Conservation (phyloP, 2,888 invertebrate species). For the Sphaerophoria taeniata region DNA sequence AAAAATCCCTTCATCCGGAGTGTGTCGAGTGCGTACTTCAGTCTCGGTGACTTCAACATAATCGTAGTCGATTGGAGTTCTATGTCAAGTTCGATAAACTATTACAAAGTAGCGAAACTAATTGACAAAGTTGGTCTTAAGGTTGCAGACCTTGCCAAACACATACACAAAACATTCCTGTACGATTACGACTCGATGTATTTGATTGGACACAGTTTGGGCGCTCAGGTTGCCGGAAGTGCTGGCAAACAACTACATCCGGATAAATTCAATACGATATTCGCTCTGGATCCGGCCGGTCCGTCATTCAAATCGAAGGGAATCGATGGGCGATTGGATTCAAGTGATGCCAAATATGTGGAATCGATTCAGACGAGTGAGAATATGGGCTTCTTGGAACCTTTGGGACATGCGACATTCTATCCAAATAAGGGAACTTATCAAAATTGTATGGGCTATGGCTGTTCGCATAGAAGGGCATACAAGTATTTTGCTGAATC, state of each 20-base stretch:
- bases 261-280: slow-evolving; percentile 80
- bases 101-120: slow-evolving; percentile 79
- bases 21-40: slow-evolving; percentile 80
- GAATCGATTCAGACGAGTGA: slow-evolving; percentile 82
- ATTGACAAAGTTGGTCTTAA: slow-evolving; percentile 79
- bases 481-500: slow-evolving; percentile 81
- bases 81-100: slow-evolving; percentile 80
- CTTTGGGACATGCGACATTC: slow-evolving; percentile 82
- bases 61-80: slow-evolving; percentile 82
- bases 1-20: slow-evolving; percentile 80
- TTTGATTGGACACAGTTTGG: slow-evolving; percentile 82
- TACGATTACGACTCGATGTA: slow-evolving; percentile 79
- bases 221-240: slow-evolving; percentile 82
- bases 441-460: slow-evolving; percentile 82
- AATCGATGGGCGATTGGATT: slow-evolving; percentile 79
- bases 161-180: slow-evolving; percentile 77
- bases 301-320: slow-evolving; percentile 79
- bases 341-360: slow-evolving; percentile 81
- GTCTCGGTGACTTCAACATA: slow-evolving; percentile 80
- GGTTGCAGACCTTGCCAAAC: slow-evolving; percentile 79
- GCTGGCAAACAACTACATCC: slow-evolving; percentile 80
- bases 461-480: slow-evolving; percentile 81
- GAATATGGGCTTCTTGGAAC: slow-evolving; percentile 79
- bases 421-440: slow-evolving; percentile 82
- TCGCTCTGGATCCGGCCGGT: slow-evolving; percentile 82